Evolutionary conservation across 2,888 invertebrate genomes (phyloP), one percentile per base, ranked within the genome.

Genomic region (Ophion ventricosus): DNA sequence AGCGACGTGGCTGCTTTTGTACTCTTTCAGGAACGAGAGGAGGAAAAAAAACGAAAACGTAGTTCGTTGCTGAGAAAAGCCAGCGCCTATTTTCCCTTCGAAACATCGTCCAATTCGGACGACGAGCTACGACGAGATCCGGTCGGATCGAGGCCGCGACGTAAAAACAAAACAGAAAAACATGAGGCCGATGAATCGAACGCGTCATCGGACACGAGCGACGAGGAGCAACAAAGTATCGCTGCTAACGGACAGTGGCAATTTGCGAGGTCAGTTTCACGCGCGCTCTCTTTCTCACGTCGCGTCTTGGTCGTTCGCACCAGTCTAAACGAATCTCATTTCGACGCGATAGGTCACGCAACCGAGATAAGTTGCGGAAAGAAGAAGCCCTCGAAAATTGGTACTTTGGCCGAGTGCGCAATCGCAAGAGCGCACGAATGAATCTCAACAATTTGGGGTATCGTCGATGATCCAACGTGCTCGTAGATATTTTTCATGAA

Each of bases 291-390:
- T 17, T 66, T 23, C 40, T 23, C 40, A n/a, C n/a, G n/a, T n/a
- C 43, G 43, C 43, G 1, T 14, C 43, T 2, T 14, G 2, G 14
- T 43, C 43, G 11, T 14, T 43, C 43, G 14, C 49, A 4, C 1
- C 14, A 14, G 0, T 49, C 49, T 17, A 35, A 7, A 70, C 35
- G 54, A 66, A 75, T 67, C 63, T 67, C 35, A 3, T 49, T 49
- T 11, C 49, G 3, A 49, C 49, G 7, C 35, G 49, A 70, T 75
- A 84, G 84, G 75, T 84, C 84, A 26, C 84, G 61, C 54, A 61
- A 72, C n/a, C 84, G 84, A 17, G 84, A 84, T 54, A 56, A 79
- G 54, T 35, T 79, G 57, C 78, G 84, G 43, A 82, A 82, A 17
- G 78, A 75, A 11, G 75, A 79, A 72, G 70, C 75, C n/a, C 23